These are phyloP conservation scores for Epicampocera succincta DNA, from an alignment of 2,888 invertebrate genomes.

Conservation along the genomic window DNA sequence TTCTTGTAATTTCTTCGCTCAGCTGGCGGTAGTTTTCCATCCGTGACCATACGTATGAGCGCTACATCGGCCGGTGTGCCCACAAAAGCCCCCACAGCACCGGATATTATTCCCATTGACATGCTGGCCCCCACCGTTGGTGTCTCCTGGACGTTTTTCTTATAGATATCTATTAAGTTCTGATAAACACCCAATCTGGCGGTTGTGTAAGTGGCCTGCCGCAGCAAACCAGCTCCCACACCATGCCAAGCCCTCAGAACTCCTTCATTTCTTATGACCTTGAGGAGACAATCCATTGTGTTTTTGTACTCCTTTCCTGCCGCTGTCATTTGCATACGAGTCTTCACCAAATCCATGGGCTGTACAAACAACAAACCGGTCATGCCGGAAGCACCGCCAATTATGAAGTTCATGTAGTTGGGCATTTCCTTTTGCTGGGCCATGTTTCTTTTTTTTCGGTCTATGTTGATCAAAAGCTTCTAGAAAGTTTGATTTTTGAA, in stretches of 20 bases:
- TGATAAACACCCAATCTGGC: conserved; percentile 96
- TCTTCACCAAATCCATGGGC: conserved; percentile 98
- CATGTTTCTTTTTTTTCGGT: background rate
- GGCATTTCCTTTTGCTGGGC: conserved; percentile 71
- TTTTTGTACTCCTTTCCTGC: conserved; percentile 87
- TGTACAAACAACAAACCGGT: conserved; percentile 97
- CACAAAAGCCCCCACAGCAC: conserved; percentile 89
- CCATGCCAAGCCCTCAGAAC: conserved; percentile 93
- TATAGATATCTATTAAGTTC: conserved; percentile 91
- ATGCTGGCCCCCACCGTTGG: conserved; percentile 93
- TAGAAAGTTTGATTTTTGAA: no score
- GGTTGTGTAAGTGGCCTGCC: conserved; percentile 99
- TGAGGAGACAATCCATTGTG: conserved; percentile 88
- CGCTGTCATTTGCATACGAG: conserved; percentile 94
- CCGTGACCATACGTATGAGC: conserved; percentile 98
- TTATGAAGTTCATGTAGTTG: conserved; percentile 86
- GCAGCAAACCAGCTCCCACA: conserved; percentile 93
- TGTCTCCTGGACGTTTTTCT: conserved; percentile 83
- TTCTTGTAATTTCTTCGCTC: conserved; percentile 96
- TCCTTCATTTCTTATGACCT: conserved; percentile 93
- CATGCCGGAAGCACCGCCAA: conserved; percentile 94
- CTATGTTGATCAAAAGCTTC: no score
- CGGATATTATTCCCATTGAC: conserved; percentile 92
- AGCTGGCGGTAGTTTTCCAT: conserved; percentile 93
- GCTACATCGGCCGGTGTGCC: conserved; percentile 99